Base-by-base conservation (phyloP, 2,888 invertebrate genomes). In the Phengaris arion region DNA sequence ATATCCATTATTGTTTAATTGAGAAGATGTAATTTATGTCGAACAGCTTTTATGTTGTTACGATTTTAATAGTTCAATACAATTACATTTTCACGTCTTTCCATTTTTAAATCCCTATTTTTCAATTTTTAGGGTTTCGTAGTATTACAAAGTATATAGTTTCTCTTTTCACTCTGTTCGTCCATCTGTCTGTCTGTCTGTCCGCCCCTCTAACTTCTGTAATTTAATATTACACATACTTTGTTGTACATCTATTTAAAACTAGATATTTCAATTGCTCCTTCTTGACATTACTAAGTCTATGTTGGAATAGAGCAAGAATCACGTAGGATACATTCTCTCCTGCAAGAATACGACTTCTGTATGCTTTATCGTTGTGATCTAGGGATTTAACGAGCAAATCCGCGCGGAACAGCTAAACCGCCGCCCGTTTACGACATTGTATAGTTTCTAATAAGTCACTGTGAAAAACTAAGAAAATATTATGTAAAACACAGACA, bases 281-380 rank as follows among this genome's bases (percentile, higher is more conserved):
- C 35, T 35, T 35, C 81, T 82, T 15, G 12, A 2, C 5, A 1
- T 77, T 45, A 15, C 0, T 46, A 72, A 15, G n/a, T 76, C 80
- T 76, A 46, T 68, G 22, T 46, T 78, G 81, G 84, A 81, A 84
- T 79, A 82, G 81, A 82, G 79, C 79, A 81, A 82, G 84, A 80
- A 85, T 87, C 90, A 91, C 91, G 90, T 91, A 85, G 82, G 79
- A 84, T 83, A 85, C 89, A 90, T 90, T 89, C 86, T 83, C 81
- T 83, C 82, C 83, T 80, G 82, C 83, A 83, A 80, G 84, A 85
- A 84, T 84, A 84, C 83, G 84, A 81, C 80, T 80, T 82, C 83
- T 83, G 82, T 85, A 84, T 87, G 85, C 85, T 88, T 88, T 90
- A 90, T 87, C 88, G 87, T 82, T 81, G 81, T 78, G 81, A 81